These are phyloP conservation scores for Datnioides undecimradiatus DNA, from an alignment of 2,113 vertebrate species.

Conservation along the genomic window DNA sequence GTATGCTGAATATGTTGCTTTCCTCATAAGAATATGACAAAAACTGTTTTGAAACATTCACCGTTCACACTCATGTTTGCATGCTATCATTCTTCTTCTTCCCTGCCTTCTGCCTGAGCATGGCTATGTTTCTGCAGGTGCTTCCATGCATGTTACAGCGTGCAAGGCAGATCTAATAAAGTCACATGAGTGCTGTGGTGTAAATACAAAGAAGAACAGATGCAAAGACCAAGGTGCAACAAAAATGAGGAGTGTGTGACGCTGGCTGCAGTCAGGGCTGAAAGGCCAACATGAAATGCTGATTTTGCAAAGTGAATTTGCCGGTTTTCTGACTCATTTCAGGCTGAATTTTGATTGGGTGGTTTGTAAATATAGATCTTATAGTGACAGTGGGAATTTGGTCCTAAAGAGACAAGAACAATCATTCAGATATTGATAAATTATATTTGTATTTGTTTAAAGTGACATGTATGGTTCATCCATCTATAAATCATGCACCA, in stretches of 20 bases:
- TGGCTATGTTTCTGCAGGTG: not conserved
- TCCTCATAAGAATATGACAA: not conserved
- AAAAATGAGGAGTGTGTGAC: not conserved
- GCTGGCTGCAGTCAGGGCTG: not conserved
- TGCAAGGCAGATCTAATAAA: not conserved
- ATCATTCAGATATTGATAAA: too few species aligned
- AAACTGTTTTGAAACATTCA: not conserved
- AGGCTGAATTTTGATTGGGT: not conserved
- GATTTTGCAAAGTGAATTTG: not conserved
- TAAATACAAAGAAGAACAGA: constrained; percentile 3
- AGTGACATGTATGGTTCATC: not conserved
- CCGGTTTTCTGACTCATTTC: not conserved
- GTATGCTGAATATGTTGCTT: not conserved
- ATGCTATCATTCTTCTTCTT: not conserved
- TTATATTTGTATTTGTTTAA: too few species aligned
- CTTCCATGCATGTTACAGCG: not conserved
- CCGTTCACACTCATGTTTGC: not conserved
- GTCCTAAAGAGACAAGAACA: not conserved
- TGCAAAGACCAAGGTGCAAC: not conserved
- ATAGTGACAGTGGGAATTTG: not conserved
- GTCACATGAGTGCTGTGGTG: not conserved
- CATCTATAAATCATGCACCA: not conserved
- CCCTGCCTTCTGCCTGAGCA: not conserved
- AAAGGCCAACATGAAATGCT: not conserved
- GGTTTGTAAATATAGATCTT: not conserved